Conservation (phyloP, 2,797 vertebrate genomes). For the Zalophus californianus region DNA sequence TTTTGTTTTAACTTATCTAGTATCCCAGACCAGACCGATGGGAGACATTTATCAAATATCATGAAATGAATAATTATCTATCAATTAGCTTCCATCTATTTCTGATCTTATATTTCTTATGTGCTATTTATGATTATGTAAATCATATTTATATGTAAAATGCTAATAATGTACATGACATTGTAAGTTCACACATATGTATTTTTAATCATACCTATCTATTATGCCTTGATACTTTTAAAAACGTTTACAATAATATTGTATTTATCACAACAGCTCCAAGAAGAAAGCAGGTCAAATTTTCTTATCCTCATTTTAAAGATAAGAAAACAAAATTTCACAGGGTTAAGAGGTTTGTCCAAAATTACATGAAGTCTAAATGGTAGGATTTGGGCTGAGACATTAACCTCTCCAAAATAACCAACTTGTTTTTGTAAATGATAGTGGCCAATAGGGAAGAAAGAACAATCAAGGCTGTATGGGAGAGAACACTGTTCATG, state of each 20-base stretch:
- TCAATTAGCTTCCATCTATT: not conserved
- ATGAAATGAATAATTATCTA: not conserved
- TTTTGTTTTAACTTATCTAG: not conserved
- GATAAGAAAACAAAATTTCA: conserved; percentile 37
- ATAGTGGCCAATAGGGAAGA: not conserved
- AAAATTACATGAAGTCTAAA: not conserved
- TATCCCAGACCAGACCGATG: not conserved
- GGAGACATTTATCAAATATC: not conserved
- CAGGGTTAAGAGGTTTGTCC: not conserved
- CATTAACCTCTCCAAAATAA: not conserved
- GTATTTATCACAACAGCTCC: not conserved
- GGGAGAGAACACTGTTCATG: not conserved
- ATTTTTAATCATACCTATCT: not conserved
- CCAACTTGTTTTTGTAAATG: not conserved
- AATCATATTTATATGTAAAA: not conserved
- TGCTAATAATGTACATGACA: not conserved
- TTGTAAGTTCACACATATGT: not conserved
- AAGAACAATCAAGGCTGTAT: not conserved
- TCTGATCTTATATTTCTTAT: not conserved
- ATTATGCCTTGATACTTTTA: not conserved
- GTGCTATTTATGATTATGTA: not conserved
- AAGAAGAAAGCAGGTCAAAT: not conserved
- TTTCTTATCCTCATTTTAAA: conserved; percentile 44
- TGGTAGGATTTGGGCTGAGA: not conserved
- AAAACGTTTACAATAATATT: not conserved